phyloP scores from a whole-genome alignment of 2,888 invertebrate species.

The Trissolcus japonicus region DNA sequence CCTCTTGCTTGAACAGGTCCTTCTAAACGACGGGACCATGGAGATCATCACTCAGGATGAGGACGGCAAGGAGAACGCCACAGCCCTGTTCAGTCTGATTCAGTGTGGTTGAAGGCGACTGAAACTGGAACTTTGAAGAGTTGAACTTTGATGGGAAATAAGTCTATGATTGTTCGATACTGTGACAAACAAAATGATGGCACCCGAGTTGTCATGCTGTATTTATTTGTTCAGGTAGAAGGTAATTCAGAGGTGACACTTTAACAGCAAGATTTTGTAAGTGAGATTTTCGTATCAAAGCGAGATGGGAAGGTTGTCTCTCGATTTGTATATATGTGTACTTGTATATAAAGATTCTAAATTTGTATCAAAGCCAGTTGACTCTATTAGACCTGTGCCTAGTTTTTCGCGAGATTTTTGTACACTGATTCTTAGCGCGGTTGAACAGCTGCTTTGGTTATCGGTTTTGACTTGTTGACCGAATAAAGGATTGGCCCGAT shows the following conservation, averaged over 20 bases:
- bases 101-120: constrained; percentile 58
- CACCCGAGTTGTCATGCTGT: background rate
- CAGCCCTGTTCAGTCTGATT: constrained; percentile 70
- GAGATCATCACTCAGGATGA: constrained; percentile 66
- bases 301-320: too few species aligned
- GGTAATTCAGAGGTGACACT: too few species aligned
- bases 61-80: constrained; percentile 71
- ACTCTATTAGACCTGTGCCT: constrained; percentile 7
- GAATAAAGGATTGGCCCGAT: too few species aligned
- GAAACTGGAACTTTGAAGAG: too few species aligned
- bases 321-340: constrained; percentile 8
- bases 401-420: background rate
- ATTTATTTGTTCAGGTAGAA: too few species aligned
- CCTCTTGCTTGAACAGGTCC: constrained; percentile 68
- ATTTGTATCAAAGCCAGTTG: constrained; percentile 9
- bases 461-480: too few species aligned
- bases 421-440: too few species aligned
- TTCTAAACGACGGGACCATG: constrained; percentile 65
- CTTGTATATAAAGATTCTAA: constrained; percentile 13
- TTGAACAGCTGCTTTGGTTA: too few species aligned
- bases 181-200: background rate
- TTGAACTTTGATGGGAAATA: too few species aligned
- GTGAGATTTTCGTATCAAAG: too few species aligned
- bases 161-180: background rate
- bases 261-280: too few species aligned